These are phyloP conservation scores for Alviniconcha marisindica DNA, from an alignment of 1,140 invertebrate species.

Conservation along the genomic window DNA sequence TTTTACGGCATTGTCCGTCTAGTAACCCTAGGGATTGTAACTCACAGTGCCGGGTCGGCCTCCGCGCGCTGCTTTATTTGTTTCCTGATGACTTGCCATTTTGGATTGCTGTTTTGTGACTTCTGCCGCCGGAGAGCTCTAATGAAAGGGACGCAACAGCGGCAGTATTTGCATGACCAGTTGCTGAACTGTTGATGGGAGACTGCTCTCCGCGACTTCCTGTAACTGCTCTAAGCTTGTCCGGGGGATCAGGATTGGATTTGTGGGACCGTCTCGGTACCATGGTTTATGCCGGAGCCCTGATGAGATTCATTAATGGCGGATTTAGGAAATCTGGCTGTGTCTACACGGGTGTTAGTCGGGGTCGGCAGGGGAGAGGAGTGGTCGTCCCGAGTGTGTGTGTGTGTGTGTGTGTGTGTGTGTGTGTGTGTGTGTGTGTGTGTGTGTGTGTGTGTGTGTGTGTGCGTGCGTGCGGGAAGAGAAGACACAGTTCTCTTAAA, in stretches of 20 bases:
- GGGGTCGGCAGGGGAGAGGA: not conserved
- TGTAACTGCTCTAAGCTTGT: not conserved
- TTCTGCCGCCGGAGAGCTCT: slow-evolving; percentile 4
- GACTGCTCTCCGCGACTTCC: not conserved
- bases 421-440: too few species aligned
- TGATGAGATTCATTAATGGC: not conserved
- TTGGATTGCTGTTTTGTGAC: slow-evolving; percentile 9
- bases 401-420: too few species aligned
- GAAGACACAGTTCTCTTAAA: too few species aligned
- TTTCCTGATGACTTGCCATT: not conserved
- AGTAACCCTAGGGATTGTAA: slow-evolving; percentile 10
- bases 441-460: too few species aligned
- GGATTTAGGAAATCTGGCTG: not conserved
- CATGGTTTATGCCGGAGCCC: not conserved
- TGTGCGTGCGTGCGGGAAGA: too few species aligned
- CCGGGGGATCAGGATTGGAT: not conserved
- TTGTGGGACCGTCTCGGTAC: not conserved
- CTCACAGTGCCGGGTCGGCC: not conserved
- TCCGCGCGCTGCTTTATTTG: not conserved
- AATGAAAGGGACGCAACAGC: slow-evolving; percentile 21
- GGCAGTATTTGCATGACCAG: slow-evolving; percentile 4
- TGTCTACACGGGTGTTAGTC: too few species aligned
- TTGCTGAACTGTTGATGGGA: not conserved
- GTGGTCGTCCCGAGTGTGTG: not conserved
- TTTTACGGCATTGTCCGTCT: slow-evolving; percentile 29